These are phyloP conservation scores for Tinea semifulvella DNA, from an alignment of 2,888 invertebrate species.

Conservation along the genomic window DNA sequence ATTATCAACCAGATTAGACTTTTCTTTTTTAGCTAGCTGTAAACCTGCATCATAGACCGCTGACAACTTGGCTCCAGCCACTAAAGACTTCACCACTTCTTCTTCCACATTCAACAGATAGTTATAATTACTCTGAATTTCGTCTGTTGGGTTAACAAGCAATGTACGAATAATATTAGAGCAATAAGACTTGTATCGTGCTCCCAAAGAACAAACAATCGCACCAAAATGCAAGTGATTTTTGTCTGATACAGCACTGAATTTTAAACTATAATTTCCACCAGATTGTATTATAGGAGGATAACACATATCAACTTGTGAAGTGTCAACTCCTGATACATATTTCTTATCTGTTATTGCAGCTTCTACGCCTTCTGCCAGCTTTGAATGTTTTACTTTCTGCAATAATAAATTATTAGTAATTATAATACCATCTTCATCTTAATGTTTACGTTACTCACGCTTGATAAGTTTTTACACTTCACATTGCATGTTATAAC, in stretches of 20 bases:
- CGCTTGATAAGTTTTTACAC: too few relatives aligned
- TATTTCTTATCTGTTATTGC: constrained; percentile 97
- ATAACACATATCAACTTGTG: constrained; percentile 96
- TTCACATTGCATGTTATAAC: too few relatives aligned
- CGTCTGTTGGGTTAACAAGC: constrained; percentile 90
- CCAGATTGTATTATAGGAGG: constrained; percentile 99
- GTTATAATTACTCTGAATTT: constrained; percentile 87
- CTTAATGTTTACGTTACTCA: too few relatives aligned
- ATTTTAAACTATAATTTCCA: constrained; percentile 96
- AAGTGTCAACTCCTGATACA: constrained; percentile 87
- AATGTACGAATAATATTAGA: constrained; percentile 97
- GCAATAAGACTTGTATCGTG: constrained; percentile 96
- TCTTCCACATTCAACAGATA: constrained; percentile 90
- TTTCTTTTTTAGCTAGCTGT: constrained; percentile 84
- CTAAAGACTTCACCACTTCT: constrained; percentile 85
- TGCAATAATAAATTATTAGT: constrained; percentile 46
- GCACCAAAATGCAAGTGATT: constrained; percentile 95
- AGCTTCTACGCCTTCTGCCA: constrained; percentile 94
- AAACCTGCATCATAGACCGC: constrained; percentile 88
- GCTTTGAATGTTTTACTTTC: constrained; percentile 95
- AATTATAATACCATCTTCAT: too few relatives aligned
- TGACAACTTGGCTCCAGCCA: constrained; percentile 83
- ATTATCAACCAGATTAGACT: constrained; percentile 85
- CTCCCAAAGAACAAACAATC: constrained; percentile 94
- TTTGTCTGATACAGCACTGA: constrained; percentile 94